Evolutionary conservation across 2,888 invertebrate genomes (phyloP).

Genomic region (Diplazon laetatorius): DNA sequence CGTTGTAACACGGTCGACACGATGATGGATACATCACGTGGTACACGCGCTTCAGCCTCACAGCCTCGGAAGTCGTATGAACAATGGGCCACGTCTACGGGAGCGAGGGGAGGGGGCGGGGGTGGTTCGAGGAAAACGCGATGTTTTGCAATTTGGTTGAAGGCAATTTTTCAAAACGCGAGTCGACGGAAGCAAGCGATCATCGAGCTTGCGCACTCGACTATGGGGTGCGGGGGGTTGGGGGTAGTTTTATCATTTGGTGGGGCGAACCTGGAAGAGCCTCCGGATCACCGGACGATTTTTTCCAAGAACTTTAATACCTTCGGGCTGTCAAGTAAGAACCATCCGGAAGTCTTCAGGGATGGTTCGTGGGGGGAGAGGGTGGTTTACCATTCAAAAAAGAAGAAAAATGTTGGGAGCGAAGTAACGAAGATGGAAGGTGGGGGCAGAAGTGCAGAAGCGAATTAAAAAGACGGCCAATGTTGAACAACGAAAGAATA

Average conservation of each 20-base stretch:
- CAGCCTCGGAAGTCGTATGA: slow-evolving; percentile 3
- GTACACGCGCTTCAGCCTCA: too few species aligned
- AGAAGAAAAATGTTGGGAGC: neutral
- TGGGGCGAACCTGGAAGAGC: slow-evolving; percentile 8
- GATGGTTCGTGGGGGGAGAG: slow-evolving; percentile 2
- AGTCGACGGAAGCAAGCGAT: slow-evolving; percentile 46
- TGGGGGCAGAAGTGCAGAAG: neutral
- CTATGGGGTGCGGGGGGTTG: too few species aligned
- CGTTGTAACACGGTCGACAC: slow-evolving; percentile 23
- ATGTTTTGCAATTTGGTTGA: slow-evolving; percentile 40
- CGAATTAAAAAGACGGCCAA: neutral
- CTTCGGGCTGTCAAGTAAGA: slow-evolving; percentile 58
- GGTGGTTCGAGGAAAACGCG: neutral
- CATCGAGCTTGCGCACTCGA: slow-evolving; percentile 39
- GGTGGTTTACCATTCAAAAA: neutral
- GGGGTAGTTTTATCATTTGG: slow-evolving; percentile 49
- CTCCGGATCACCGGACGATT: slow-evolving; percentile 32
- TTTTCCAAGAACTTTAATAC: slow-evolving; percentile 60
- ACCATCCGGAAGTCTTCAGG: slow-evolving; percentile 52
- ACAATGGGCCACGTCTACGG: neutral
- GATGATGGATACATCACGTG: too few species aligned
- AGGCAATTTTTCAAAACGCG: slow-evolving; percentile 42
- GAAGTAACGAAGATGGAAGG: neutral
- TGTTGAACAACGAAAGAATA: too few species aligned
- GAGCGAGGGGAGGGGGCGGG: too few species aligned